These are phyloP conservation scores for Rhinolophus ferrumequinum DNA, from an alignment of 2,113 vertebrate genomes.

Conservation along the genomic window DNA sequence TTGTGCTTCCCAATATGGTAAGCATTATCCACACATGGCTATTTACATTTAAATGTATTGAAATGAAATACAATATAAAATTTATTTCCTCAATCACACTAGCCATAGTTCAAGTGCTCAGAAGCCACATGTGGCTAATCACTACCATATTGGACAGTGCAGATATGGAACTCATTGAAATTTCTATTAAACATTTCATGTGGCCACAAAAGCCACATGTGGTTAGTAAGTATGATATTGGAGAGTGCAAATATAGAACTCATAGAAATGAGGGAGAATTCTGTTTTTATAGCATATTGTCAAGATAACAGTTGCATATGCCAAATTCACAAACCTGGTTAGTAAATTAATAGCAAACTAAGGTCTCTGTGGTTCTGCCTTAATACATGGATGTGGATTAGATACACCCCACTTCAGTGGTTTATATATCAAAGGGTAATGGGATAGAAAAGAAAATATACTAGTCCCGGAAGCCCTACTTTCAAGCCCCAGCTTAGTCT, in stretches of 20 bases:
- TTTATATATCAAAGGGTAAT: neutral
- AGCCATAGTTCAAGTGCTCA: neutral
- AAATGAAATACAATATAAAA: constrained; percentile 2
- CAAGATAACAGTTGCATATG: neutral
- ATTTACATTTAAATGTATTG: neutral
- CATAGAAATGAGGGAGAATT: neutral
- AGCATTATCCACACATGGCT: neutral
- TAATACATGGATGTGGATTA: neutral
- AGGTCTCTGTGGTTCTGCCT: neutral
- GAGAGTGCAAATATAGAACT: neutral
- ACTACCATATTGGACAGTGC: neutral
- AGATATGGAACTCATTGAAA: neutral
- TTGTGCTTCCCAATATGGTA: neutral
- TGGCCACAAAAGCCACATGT: neutral
- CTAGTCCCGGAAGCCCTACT: neutral
- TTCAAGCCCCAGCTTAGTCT: neutral
- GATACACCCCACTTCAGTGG: neutral
- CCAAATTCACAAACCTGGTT: neutral
- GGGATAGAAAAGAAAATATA: neutral
- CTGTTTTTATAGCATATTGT: neutral
- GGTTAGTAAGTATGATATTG: neutral
- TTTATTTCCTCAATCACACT: neutral
- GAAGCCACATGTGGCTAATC: neutral
- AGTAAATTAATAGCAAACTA: constrained; percentile 1
- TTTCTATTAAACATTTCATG: neutral